Evolutionary conservation across 1,140 invertebrate genomes (phyloP).

Genomic region (Acromyrmex heyeri): DNA sequence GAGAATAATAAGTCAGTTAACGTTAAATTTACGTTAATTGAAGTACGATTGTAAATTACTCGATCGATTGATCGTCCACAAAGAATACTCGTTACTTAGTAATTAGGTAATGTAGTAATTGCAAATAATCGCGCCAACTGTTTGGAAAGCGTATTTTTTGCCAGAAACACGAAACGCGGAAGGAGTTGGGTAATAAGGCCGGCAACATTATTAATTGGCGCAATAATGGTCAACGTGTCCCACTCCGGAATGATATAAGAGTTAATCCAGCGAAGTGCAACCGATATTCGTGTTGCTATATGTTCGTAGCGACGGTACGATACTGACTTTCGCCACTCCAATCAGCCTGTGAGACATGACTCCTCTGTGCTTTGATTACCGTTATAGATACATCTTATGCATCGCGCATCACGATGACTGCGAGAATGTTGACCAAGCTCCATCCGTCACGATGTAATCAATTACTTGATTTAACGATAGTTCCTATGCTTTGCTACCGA

Average conservation of each 20-base stretch:
- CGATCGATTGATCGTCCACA: not conserved
- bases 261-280: constrained; percentile 75
- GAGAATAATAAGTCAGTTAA: not conserved
- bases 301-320: constrained; percentile 29
- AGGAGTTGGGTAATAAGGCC: constrained; percentile 24
- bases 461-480: constrained; percentile 12
- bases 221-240: constrained; percentile 21
- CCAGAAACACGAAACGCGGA: constrained; percentile 5
- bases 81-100: not conserved
- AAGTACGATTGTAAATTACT: not conserved
- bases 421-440: not conserved
- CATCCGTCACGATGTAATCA: constrained; percentile 32
- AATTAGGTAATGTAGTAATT: not conserved
- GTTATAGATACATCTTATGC: constrained; percentile 30
- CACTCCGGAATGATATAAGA: constrained; percentile 71
- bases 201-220: constrained; percentile 69
- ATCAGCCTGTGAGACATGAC: constrained; percentile 9
- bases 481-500: not conserved
- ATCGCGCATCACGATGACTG: not conserved
- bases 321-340: constrained; percentile 33
- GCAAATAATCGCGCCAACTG: not conserved
- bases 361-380: constrained; percentile 6
- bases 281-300: constrained; percentile 61
- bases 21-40: not conserved
- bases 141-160: constrained; percentile 10